Conservation (phyloP, 1,140 invertebrate genomes). For the Plodia interpunctella region DNA sequence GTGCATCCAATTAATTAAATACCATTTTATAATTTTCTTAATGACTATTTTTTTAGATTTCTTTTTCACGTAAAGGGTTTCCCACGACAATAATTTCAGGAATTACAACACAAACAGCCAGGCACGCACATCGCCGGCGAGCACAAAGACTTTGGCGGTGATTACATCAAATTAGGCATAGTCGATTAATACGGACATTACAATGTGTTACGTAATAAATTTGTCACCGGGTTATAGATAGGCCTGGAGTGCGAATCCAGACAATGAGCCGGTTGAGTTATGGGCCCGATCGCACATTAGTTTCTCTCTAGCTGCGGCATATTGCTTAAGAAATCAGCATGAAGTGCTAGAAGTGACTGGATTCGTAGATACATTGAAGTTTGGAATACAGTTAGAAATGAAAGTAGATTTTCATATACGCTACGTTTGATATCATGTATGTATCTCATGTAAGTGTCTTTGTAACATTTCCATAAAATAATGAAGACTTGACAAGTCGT, state of each 20-base stretch:
- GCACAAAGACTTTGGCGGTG: constrained; percentile 14
- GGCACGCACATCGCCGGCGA: background rate
- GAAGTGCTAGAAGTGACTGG: constrained; percentile 11
- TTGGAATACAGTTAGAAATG: too few relatives aligned
- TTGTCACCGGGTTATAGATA: constrained; percentile 65
- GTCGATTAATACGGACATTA: constrained; percentile 47
- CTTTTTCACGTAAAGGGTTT: background rate
- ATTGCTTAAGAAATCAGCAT: constrained; percentile 42
- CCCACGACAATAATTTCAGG: background rate
- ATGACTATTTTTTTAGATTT: too few relatives aligned
- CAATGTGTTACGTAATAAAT: constrained; percentile 62
- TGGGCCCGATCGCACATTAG: constrained; percentile 58
- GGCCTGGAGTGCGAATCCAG: constrained; percentile 57
- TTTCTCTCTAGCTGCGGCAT: constrained; percentile 56
- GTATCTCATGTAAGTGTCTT: too few relatives aligned
- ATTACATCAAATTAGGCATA: constrained; percentile 49
- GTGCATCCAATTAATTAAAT: too few relatives aligned
- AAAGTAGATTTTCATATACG: too few relatives aligned
- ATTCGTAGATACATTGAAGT: too few relatives aligned
- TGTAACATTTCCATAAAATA: too few relatives aligned
- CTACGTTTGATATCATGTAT: too few relatives aligned
- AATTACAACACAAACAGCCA: background rate
- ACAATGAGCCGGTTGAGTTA: constrained; percentile 67
- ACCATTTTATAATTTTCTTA: too few relatives aligned
- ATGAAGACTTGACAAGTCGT: too few relatives aligned